These are phyloP conservation scores for Apeira syringaria DNA, from an alignment of 2,888 invertebrate species.

Conservation along the genomic window DNA sequence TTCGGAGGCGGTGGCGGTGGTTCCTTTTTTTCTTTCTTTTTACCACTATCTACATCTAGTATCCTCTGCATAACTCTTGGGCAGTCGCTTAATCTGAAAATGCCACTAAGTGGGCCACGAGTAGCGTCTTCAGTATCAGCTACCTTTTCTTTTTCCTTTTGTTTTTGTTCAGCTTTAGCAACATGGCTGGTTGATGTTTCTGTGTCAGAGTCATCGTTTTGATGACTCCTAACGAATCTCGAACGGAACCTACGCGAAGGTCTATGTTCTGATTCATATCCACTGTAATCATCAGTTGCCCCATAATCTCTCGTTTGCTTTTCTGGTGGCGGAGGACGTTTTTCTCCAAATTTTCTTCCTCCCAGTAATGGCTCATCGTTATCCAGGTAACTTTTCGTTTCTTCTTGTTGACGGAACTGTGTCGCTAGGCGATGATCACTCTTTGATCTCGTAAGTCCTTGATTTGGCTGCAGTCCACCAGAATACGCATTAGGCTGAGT, in stretches of 20 bases:
- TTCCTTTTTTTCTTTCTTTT: constrained; percentile 91
- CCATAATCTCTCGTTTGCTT: constrained; percentile 84
- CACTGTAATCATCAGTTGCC: constrained; percentile 86
- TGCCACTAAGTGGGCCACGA: constrained; percentile 93
- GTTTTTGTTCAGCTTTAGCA: constrained; percentile 86
- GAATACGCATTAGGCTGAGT: constrained; percentile 85
- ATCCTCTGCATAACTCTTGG: constrained; percentile 95
- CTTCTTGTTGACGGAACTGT: constrained; percentile 94
- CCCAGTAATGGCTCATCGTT: constrained; percentile 88
- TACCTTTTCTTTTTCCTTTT: constrained; percentile 87
- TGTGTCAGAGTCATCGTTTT: constrained; percentile 90
- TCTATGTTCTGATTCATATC: constrained; percentile 86
- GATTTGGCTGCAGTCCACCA: constrained; percentile 83
- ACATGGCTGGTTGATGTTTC: constrained; percentile 83
- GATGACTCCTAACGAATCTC: constrained; percentile 86
- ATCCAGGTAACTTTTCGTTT: constrained; percentile 85
- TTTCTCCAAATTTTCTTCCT: constrained; percentile 91
- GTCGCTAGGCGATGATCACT: constrained; percentile 95
- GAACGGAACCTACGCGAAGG: constrained; percentile 89
- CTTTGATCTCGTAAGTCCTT: constrained; percentile 95
- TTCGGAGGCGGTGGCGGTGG: constrained; percentile 79
- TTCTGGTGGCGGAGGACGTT: constrained; percentile 80
- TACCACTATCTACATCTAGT: constrained; percentile 89
- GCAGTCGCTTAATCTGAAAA: constrained; percentile 93
- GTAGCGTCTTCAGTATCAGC: constrained; percentile 95